Base-by-base conservation (phyloP, 1,140 invertebrate genomes). In the Hypothenemus hampei region DNA sequence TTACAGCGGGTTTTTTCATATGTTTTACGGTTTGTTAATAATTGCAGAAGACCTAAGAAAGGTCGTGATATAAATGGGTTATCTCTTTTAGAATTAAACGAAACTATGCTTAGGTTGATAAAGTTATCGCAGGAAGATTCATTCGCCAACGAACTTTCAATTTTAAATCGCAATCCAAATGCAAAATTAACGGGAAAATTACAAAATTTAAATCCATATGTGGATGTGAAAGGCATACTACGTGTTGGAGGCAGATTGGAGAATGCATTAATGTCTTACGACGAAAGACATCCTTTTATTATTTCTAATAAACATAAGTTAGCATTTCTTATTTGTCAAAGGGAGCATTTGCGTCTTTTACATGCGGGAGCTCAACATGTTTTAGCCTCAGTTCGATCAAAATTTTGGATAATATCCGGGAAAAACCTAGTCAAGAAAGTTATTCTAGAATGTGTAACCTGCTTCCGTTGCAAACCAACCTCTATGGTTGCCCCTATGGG, bases 201-300 rank as follows among this genome's bases (percentile, higher is more conserved):
- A 29, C 24, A 11, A 6, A 29, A 5, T 29, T 29, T 15, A 8
- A 8, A 37, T 37, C 35, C 35, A 15, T 6, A n/a, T 8, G 16
- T 8, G 16, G 35, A 8, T 6, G 15, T 5, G 8, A 15, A 37
- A 6, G 35, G 35, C 6, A 6, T 37, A 7, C 35, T 37, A 6
- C 16, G 39, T 4, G 35, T 37, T 5, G 35, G 35, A 5, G 35
- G 35, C 6, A 37, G 35, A 16, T 15, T 37, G 8, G 35, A 6
- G 15, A 37, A 37, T 15, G 6, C 5, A 8, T 26, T 63, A 10
- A 46, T 73, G 1, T 24, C 47, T 4, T 60, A 63, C 39, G 58
- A 66, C 59, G 65, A 26, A 72, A 70, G 51, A 19, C 71, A 75
- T 61, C 74, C 72, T 0, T 68, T 75, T 4, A 36, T 76, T 7